Conservation (phyloP, 2,888 invertebrate species). For the Napeogenes inachia region DNA sequence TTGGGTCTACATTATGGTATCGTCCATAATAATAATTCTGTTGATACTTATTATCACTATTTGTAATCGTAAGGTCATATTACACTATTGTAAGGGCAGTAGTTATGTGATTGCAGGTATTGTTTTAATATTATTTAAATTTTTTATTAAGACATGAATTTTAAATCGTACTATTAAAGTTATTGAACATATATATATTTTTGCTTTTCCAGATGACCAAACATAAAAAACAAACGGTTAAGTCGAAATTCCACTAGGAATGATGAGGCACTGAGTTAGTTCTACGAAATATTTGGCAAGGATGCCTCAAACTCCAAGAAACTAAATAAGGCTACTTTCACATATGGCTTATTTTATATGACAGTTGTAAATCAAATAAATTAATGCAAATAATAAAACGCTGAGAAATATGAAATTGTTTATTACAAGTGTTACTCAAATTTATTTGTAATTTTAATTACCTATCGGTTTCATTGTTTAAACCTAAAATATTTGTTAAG, state of each 20-base stretch:
- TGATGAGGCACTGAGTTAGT: neutral
- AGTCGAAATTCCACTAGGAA: neutral
- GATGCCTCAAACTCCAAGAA: too few species aligned
- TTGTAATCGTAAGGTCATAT: constrained; percentile 29
- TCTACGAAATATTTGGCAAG: too few species aligned
- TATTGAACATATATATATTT: neutral
- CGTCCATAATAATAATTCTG: constrained; percentile 20
- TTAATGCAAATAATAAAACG: neutral
- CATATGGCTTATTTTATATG: neutral
- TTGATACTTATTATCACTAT: constrained; percentile 10
- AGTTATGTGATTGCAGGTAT: constrained; percentile 38
- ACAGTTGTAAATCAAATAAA: neutral
- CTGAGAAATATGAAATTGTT: neutral
- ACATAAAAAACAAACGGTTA: constrained; percentile 4
- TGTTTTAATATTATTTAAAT: neutral
- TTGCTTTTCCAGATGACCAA: constrained; percentile 18
- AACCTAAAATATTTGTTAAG: neutral
- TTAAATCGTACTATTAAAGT: too few species aligned
- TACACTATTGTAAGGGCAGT: constrained; percentile 28
- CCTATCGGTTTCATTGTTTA: neutral
- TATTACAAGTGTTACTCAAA: neutral
- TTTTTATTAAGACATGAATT: too few species aligned
- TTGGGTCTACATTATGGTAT: constrained; percentile 29
- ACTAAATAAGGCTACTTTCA: too few species aligned
- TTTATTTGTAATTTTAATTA: neutral